phyloP scores from a whole-genome alignment of 2,113 vertebrate genomes.

The Notarius quadriscutis region DNA sequence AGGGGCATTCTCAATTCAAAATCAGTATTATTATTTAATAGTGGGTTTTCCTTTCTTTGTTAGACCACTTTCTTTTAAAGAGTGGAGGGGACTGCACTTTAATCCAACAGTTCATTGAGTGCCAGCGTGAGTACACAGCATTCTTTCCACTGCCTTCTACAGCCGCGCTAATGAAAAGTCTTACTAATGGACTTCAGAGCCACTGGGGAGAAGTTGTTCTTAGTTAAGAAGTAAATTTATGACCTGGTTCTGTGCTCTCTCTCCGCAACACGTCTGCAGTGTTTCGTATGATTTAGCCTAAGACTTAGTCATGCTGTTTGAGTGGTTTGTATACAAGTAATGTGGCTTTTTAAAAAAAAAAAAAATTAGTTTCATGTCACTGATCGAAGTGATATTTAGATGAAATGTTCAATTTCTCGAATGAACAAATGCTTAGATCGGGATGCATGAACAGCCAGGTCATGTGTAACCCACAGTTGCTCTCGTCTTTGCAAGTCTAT shows the following conservation, averaged over 20 bases:
- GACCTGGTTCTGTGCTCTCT: not conserved
- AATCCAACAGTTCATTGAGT: conserved; percentile 94
- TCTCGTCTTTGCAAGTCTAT: not conserved
- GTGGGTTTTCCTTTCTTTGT: conserved; percentile 85
- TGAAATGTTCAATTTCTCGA: not conserved
- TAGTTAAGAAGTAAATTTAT: not conserved
- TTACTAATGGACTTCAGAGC: conserved; percentile 19
- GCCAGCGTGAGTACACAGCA: conserved; percentile 92
- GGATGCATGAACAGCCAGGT: too few relatives aligned
- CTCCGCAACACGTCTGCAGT: not conserved
- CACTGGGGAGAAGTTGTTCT: not conserved
- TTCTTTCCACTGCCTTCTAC: conserved; percentile 72
- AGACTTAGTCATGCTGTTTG: not conserved
- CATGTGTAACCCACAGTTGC: not conserved
- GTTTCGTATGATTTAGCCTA: not conserved
- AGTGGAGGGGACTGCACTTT: conserved; percentile 92
- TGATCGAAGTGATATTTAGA: not conserved
- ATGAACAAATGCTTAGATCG: not conserved
- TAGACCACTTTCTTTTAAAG: conserved; percentile 97
- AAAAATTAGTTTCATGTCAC: not conserved
- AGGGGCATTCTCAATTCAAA: conserved; percentile 16
- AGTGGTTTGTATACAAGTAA: not conserved
- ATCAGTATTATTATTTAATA: conserved; percentile 69
- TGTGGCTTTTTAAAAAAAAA: not conserved
- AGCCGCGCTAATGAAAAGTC: conserved; percentile 39